These are phyloP conservation scores for Proisotoma minuta DNA, from an alignment of 2,888 invertebrate genomes.

Conservation along the genomic window DNA sequence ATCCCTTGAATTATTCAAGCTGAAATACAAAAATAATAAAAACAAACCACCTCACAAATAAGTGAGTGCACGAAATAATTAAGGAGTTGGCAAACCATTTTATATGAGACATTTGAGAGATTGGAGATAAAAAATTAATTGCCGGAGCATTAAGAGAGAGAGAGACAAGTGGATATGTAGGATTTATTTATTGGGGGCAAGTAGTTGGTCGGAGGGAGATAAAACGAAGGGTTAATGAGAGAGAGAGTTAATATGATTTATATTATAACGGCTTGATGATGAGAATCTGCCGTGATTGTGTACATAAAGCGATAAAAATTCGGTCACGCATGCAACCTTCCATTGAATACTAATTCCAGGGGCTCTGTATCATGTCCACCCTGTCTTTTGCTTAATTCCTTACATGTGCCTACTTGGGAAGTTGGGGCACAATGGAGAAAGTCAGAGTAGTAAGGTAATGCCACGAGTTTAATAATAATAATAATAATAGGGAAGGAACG, in stretches of 20 bases:
- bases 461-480: neutral
- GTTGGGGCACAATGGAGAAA: no score
- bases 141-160: neutral
- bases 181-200: constrained; percentile 8
- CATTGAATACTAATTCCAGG: constrained; percentile 13
- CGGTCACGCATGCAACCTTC: constrained; percentile 44
- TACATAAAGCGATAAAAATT: constrained; percentile 45
- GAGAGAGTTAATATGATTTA: constrained; percentile 40
- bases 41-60: no score
- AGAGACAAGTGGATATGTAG: neutral
- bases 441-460: no score
- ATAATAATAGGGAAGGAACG: constrained; percentile 3
- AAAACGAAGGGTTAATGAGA: constrained; percentile 37
- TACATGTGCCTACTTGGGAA: no score
- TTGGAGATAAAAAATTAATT: constrained; percentile 4
- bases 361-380: neutral
- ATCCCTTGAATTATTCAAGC: no score
- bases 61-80: no score
- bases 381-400: no score
- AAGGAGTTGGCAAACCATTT: neutral
- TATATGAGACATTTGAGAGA: neutral
- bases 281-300: constrained; percentile 46
- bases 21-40: no score
- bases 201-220: constrained; percentile 13
- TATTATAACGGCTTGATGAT: constrained; percentile 40